Percentiles rank a stretch among this genome's conserved stretches.
These are phyloP conservation scores for Tetragnatha versicolor DNA, from an alignment of 1,140 invertebrate species.

Conservation along the genomic window DNA sequence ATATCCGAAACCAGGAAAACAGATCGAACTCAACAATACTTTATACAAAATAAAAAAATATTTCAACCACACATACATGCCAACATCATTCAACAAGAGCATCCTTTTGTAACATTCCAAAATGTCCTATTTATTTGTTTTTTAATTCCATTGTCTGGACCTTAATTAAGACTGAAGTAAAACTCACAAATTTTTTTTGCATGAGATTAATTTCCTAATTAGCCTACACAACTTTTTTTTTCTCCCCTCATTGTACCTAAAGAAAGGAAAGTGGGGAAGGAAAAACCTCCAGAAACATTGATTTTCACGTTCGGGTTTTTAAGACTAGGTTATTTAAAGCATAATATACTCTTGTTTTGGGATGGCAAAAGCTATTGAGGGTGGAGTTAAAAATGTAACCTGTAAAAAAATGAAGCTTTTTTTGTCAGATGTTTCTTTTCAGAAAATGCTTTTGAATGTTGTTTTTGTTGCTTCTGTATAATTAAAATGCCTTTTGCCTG, in stretches of 20 bases:
- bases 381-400: too few relatives aligned
- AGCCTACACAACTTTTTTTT: not conserved
- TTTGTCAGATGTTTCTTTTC: too few relatives aligned
- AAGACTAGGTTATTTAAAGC: not conserved
- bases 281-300: not conserved
- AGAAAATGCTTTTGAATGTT: too few relatives aligned
- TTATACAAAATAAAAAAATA: not conserved
- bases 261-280: not conserved
- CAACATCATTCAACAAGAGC: too few relatives aligned
- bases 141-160: not conserved
- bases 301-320: not conserved
- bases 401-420: too few relatives aligned
- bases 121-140: not conserved
- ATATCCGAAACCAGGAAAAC: too few relatives aligned
- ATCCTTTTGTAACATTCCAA: not conserved
- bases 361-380: too few relatives aligned
- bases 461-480: too few relatives aligned
- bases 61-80: not conserved
- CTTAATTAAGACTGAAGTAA: not conserved
- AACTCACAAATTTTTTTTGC: not conserved
- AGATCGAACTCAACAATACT: too few relatives aligned
- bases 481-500: too few relatives aligned
- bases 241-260: not conserved
- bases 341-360: not conserved
- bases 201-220: conserved; percentile 4